These are phyloP conservation scores for Ploceus nigricollis DNA, from an alignment of 2,113 vertebrate species.

Conservation along the genomic window DNA sequence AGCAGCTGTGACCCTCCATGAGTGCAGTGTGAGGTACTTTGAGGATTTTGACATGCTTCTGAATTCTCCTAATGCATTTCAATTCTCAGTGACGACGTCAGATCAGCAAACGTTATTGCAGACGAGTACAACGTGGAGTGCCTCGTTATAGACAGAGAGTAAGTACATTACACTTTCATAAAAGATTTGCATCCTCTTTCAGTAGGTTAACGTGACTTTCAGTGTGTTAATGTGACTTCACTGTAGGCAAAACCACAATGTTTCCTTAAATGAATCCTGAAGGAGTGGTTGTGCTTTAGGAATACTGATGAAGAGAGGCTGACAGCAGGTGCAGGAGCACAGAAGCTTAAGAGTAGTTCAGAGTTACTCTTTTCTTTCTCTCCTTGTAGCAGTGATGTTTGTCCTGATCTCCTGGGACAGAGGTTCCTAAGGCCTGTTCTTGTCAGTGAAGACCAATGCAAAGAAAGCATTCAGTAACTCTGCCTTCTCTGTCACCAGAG, in stretches of 20 bases:
- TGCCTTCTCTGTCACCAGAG: neutral
- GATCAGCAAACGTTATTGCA: slow-evolving; percentile 91
- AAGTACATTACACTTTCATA: slow-evolving; percentile 58
- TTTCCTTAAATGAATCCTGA: neutral
- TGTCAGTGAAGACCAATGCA: neutral
- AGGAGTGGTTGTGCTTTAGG: neutral
- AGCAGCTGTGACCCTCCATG: neutral
- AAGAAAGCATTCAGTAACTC: neutral
- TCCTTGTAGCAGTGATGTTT: neutral
- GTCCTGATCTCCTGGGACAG: neutral
- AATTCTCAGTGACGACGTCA: slow-evolving; percentile 85
- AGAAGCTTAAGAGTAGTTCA: neutral
- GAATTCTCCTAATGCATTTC: slow-evolving; percentile 8
- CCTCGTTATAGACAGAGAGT: slow-evolving; percentile 92
- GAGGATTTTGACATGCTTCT: neutral
- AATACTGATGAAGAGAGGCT: neutral
- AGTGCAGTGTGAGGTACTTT: neutral
- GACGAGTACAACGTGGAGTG: slow-evolving; percentile 86
- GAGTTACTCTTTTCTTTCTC: neutral
- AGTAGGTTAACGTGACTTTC: neutral
- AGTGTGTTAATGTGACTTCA: neutral
- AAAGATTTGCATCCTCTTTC: neutral
- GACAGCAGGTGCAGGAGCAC: neutral
- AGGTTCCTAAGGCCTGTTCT: neutral
- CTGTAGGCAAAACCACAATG: neutral